Evolutionary conservation across 2,113 vertebrate species (phyloP).

Genomic region (Emberiza fucata): DNA sequence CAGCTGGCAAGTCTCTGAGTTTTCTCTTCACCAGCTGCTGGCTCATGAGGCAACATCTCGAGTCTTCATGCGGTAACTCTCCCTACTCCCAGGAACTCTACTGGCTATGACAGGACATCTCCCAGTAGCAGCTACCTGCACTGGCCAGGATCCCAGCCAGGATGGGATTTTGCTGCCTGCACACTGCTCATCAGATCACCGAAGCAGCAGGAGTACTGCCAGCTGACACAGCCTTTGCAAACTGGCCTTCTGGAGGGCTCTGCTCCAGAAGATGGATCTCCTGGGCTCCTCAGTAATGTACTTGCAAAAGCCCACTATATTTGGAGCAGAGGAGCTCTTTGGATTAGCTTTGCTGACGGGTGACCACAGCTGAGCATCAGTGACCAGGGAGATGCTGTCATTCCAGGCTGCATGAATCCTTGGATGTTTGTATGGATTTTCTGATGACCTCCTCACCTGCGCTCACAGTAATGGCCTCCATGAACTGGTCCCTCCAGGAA

Average conservation of each 20-base stretch:
- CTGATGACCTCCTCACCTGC: conserved; percentile 80
- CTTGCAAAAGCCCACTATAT: background rate
- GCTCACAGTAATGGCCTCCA: conserved; percentile 98
- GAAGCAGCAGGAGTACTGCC: background rate
- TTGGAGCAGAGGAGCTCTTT: background rate
- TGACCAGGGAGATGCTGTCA: background rate
- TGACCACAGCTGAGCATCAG: background rate
- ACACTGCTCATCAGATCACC: background rate
- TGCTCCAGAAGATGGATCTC: background rate
- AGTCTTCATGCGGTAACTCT: background rate
- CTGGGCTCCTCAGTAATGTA: background rate
- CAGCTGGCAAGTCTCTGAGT: background rate
- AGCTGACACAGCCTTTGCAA: background rate
- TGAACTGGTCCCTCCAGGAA: conserved; percentile 97
- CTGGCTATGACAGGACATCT: background rate
- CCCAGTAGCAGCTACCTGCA: background rate
- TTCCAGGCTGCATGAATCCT: background rate
- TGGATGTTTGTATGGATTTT: background rate
- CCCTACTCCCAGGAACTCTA: background rate
- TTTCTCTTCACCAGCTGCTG: background rate
- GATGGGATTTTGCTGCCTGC: background rate
- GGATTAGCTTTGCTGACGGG: background rate
- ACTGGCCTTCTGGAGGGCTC: background rate
- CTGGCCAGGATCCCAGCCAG: background rate
- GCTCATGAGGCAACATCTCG: background rate